phyloP scores from a whole-genome alignment of 2,113 vertebrate genomes.

The Hypanus sabinus region DNA sequence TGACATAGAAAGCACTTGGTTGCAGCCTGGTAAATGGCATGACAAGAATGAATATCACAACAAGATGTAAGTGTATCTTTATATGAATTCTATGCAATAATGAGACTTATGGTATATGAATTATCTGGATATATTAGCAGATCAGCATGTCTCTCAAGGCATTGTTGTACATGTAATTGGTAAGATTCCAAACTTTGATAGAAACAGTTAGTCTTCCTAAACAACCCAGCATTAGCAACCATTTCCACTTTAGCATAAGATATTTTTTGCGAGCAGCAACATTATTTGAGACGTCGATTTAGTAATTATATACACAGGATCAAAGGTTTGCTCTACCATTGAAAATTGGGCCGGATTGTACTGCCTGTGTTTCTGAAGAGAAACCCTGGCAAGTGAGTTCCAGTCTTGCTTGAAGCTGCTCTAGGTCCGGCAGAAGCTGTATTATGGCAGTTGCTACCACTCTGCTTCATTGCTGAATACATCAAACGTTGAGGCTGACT shows the following conservation, averaged over 20 bases:
- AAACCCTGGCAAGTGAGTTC: no score
- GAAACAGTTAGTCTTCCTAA: no score
- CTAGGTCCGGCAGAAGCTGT: no score
- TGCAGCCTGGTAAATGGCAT: no score
- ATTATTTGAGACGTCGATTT: neutral
- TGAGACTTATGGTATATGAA: neutral
- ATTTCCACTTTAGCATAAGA: neutral
- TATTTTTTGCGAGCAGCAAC: neutral
- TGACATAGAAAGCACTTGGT: no score
- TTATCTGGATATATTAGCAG: neutral
- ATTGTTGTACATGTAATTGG: neutral
- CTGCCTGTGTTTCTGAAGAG: no score
- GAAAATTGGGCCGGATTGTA: neutral
- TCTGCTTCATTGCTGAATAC: no score
- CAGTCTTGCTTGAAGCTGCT: no score
- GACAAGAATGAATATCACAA: neutral
- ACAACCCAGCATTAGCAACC: no score
- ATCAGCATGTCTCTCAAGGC: neutral
- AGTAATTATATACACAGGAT: neutral
- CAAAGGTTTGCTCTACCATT: neutral
- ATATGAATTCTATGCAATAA: neutral
- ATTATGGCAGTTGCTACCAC: no score
- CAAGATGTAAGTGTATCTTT: neutral
- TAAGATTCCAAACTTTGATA: neutral
- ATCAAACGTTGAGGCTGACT: no score